phyloP scores from a whole-genome alignment of 1,140 invertebrate genomes.

The Gryon sp. region DNA sequence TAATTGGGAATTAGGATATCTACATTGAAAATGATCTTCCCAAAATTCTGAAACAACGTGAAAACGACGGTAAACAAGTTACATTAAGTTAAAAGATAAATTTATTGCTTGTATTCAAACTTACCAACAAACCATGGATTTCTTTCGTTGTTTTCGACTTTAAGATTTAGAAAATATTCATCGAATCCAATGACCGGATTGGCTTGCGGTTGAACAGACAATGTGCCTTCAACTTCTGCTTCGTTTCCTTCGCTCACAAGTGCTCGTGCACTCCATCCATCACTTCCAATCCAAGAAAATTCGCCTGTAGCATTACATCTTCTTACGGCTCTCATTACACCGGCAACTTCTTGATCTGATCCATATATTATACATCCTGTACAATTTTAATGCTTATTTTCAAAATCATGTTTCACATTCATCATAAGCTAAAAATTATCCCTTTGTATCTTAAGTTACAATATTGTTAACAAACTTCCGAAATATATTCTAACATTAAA shows the following conservation, averaged over 20 bases:
- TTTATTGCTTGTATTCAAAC: no score
- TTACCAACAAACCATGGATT: slow-evolving; percentile 97
- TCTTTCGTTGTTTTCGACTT: slow-evolving; percentile 90
- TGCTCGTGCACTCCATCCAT: slow-evolving; percentile 93
- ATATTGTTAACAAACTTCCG: no score
- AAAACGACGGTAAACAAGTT: no score
- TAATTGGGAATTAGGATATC: slow-evolving; percentile 86
- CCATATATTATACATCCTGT: slow-evolving; percentile 97
- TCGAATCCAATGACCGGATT: slow-evolving; percentile 92
- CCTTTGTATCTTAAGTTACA: no score
- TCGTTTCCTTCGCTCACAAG: slow-evolving; percentile 93
- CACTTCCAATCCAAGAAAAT: slow-evolving; percentile 97
- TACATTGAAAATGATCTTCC: slow-evolving; percentile 94
- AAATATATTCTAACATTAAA: no score
- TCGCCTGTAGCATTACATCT: slow-evolving; percentile 91
- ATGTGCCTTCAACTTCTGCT: slow-evolving; percentile 92
- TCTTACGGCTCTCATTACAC: slow-evolving; percentile 93
- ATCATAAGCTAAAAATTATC: no score
- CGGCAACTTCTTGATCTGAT: slow-evolving; percentile 97
- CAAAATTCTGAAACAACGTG: slow-evolving; percentile 93
- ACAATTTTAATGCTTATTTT: no score
- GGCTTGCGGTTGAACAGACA: slow-evolving; percentile 94
- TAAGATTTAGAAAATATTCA: slow-evolving; percentile 92
- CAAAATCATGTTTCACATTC: no score
- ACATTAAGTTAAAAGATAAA: no score